Percentiles rank a stretch among this genome's conserved stretches.
These are phyloP conservation scores for Prunella fulvescens DNA, from an alignment of 2,113 vertebrate genomes.

Conservation along the genomic window DNA sequence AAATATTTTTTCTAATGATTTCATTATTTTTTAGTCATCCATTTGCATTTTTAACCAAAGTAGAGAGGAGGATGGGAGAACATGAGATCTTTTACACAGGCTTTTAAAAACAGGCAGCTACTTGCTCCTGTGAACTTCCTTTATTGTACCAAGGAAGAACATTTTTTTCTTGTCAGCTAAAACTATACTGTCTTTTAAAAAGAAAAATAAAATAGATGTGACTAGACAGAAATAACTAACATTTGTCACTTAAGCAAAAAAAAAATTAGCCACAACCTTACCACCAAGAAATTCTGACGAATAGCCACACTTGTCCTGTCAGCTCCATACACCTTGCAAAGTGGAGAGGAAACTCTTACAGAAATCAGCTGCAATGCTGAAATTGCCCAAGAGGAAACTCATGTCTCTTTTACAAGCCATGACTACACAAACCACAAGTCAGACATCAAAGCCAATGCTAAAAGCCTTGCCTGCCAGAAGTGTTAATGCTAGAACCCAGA, in stretches of 20 bases:
- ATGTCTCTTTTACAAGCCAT: background rate
- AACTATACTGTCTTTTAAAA: background rate
- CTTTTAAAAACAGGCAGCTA: background rate
- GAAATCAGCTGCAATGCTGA: constrained; percentile 14
- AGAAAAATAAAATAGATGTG: background rate
- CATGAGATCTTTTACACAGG: background rate
- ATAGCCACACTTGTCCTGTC: background rate
- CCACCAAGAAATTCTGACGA: constrained; percentile 8
- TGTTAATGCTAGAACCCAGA: background rate
- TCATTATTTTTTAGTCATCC: background rate
- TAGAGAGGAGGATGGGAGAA: no score
- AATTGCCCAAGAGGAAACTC: constrained; percentile 53
- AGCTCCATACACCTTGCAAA: constrained; percentile 2
- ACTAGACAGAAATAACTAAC: background rate
- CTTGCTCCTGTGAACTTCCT: background rate
- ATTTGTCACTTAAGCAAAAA: background rate
- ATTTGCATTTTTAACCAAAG: background rate
- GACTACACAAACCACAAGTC: background rate
- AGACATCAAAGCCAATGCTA: background rate
- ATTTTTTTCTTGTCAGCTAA: background rate
- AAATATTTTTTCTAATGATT: background rate
- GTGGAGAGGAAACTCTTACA: constrained; percentile 30
- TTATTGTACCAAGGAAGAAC: background rate
- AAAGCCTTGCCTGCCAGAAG: background rate
- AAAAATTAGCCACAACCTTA: constrained; percentile 29